Conservation (phyloP, 2,113 vertebrate genomes). For the Rhegmatorhina hoffmannsi region DNA sequence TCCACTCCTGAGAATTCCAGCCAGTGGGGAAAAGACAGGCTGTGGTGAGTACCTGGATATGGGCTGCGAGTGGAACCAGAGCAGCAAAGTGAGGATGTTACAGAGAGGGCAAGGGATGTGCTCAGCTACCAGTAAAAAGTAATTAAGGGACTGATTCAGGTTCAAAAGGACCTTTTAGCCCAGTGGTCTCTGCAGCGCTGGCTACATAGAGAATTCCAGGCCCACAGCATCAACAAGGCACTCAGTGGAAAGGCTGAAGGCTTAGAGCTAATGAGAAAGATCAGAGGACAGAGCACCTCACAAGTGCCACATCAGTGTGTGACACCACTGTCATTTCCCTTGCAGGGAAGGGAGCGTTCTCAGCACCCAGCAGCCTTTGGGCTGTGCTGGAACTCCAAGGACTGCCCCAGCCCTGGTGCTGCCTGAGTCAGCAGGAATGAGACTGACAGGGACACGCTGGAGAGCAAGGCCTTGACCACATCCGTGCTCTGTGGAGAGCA, state of each 20-base stretch:
- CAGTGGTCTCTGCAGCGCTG: neutral
- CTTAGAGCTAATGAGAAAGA: neutral
- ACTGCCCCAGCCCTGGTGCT: neutral
- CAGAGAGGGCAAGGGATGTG: fast-evolving
- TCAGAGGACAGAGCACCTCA: neutral
- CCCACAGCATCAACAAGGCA: neutral
- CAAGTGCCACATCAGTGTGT: too few species aligned
- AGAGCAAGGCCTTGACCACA: neutral
- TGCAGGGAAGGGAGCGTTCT: neutral
- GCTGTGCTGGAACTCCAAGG: neutral
- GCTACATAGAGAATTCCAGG: neutral
- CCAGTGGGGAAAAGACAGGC: fast-evolving
- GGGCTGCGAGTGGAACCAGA: neutral
- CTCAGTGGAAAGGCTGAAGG: neutral
- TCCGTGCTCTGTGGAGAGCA: neutral
- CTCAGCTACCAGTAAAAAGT: fast-evolving
- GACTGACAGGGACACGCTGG: neutral
- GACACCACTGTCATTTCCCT: neutral
- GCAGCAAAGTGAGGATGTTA: neutral
- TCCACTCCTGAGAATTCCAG: neutral
- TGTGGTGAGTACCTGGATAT: neutral
- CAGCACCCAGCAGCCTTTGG: neutral
- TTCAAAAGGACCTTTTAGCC: neutral
- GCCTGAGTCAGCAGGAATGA: neutral
- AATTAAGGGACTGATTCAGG: neutral